A percentile compares a stretch with the other conserved stretches of the same genome.
These are phyloP conservation scores for Incurvaria masculella DNA, from an alignment of 2,888 invertebrate genomes.

Conservation along the genomic window DNA sequence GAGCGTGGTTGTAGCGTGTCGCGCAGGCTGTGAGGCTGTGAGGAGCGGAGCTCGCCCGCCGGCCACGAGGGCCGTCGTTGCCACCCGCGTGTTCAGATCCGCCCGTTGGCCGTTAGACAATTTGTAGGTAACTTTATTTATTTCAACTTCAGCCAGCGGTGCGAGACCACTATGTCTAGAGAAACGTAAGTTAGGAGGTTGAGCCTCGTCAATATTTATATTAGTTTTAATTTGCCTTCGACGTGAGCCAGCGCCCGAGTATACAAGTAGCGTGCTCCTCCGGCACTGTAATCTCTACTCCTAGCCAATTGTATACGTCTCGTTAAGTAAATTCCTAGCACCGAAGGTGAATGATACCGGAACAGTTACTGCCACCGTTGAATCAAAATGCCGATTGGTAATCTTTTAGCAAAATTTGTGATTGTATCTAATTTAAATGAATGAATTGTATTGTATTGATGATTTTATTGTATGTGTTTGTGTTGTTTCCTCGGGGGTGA, in stretches of 20 bases:
- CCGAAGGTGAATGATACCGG: conserved; percentile 32
- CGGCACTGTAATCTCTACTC: neutral
- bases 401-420: neutral
- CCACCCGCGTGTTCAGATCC: conserved; percentile 56
- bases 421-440: neutral
- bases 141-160: conserved; percentile 54
- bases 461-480: neutral
- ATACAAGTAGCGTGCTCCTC: neutral
- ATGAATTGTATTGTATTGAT: neutral
- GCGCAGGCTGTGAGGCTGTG: conserved; percentile 26
- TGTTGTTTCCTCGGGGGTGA: neutral
- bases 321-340: conserved; percentile 23
- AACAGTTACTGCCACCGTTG: neutral
- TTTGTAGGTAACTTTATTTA: conserved; percentile 52
- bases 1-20: conserved; percentile 34
- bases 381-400: neutral
- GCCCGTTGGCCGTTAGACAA: conserved; percentile 52
- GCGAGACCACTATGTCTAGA: conserved; percentile 35
- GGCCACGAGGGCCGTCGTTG: conserved; percentile 49
- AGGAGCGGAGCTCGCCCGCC: conserved; percentile 29
- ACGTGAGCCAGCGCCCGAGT: neutral
- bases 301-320: conserved; percentile 44
- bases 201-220: neutral
- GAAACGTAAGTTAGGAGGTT: neutral
- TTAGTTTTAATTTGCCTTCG: neutral